phyloP scores from a whole-genome alignment of 1,140 invertebrate genomes.

The Drosophila aff. region DNA sequence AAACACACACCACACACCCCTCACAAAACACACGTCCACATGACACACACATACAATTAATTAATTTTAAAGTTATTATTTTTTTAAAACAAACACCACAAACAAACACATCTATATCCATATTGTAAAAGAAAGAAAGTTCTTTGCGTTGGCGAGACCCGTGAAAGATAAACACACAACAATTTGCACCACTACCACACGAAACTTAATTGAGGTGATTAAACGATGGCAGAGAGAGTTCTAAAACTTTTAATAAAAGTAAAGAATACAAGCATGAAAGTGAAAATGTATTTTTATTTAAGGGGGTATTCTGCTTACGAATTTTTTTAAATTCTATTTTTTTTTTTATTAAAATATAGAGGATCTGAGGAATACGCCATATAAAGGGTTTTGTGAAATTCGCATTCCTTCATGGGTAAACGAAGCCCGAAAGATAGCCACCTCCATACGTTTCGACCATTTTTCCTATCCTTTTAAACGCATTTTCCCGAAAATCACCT shows the following conservation, averaged over 20 bases:
- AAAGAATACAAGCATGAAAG: conserved; percentile 51
- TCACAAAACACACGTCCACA: conserved; percentile 50
- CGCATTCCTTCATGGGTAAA: no score
- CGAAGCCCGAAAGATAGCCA: no score
- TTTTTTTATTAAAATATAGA: no score
- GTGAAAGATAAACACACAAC: conserved; percentile 28
- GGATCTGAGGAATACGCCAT: no score
- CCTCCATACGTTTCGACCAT: no score
- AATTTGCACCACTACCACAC: conserved; percentile 53
- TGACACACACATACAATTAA: conserved; percentile 59
- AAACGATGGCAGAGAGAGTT: conserved; percentile 47
- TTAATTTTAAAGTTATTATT: conserved; percentile 80
- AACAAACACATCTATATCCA: conserved; percentile 50
- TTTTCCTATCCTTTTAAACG: no score
- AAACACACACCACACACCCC: conserved; percentile 35
- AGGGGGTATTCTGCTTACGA: no score
- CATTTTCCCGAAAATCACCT: no score
- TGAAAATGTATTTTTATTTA: conserved; percentile 1
- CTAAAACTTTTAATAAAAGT: conserved; percentile 78
- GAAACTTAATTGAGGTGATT: conserved; percentile 60
- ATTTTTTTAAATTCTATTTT: no score
- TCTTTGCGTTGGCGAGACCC: conserved; percentile 45
- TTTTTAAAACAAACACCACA: conserved; percentile 56
- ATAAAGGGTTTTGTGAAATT: no score
- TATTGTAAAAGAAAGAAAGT: conserved; percentile 61